Conservation (phyloP, 2,113 vertebrate genomes). For the Dipodomys ordii region DNA sequence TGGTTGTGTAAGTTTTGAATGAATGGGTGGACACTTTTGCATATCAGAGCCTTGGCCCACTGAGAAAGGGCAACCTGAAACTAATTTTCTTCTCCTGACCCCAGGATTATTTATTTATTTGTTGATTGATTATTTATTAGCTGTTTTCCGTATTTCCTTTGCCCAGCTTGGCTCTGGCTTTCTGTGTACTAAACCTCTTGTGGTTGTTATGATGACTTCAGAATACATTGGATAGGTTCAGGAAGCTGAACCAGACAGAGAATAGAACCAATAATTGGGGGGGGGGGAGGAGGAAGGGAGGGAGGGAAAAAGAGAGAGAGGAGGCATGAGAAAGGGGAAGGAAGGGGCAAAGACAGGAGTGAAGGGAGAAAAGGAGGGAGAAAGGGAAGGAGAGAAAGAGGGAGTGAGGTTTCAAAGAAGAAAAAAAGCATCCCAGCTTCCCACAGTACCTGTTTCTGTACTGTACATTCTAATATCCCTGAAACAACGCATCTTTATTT, state of each 20-base stretch:
- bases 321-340: not conserved
- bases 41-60: not conserved
- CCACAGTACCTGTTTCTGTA: slow-evolving; percentile 65
- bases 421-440: slow-evolving; percentile 72
- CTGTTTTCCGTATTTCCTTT: slow-evolving; percentile 53
- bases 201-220: slow-evolving; percentile 72
- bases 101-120: not conserved
- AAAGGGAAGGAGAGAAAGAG: no score
- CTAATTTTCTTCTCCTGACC: not conserved
- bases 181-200: slow-evolving; percentile 66
- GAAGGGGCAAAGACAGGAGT: not conserved
- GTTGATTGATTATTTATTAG: no score
- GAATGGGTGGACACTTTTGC: not conserved
- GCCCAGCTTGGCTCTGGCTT: slow-evolving; percentile 67
- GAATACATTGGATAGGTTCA: slow-evolving; percentile 75
- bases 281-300: not conserved
- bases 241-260: slow-evolving; percentile 79
- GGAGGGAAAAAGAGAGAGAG: not conserved
- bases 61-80: not conserved
- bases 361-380: not conserved
- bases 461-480: slow-evolving; percentile 67
- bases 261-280: slow-evolving; percentile 80
- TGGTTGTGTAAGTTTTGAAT: not conserved
- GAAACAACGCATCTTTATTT: slow-evolving; percentile 64
- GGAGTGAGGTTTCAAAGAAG: not conserved